Percentiles rank a stretch among this genome's conserved stretches.
phyloP scores from a whole-genome alignment of 2,113 vertebrate genomes.

The Manacus vitellinus region DNA sequence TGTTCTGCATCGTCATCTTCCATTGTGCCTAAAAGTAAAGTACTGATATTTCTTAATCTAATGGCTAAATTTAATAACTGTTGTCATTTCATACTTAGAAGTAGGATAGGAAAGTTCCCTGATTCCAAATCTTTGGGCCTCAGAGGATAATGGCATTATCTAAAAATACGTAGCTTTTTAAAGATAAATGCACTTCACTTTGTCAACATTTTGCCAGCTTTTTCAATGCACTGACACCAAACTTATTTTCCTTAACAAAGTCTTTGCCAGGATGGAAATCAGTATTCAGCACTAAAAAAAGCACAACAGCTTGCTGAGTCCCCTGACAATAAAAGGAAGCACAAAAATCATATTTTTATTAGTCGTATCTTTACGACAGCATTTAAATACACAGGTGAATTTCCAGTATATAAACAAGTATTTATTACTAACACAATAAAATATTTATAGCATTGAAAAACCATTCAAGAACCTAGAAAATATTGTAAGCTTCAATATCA shows the following conservation, averaged over 20 bases:
- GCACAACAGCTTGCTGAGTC: conserved; percentile 15
- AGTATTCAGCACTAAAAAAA: conserved; percentile 38
- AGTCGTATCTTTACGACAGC: conserved; percentile 25
- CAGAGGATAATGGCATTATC: neutral
- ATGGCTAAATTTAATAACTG: neutral
- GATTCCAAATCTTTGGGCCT: neutral
- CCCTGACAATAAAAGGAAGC: conserved; percentile 41
- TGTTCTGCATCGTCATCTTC: neutral
- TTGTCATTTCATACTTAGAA: neutral
- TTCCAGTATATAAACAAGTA: conserved; percentile 43
- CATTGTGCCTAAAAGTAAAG: neutral
- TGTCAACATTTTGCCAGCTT: conserved; percentile 4
- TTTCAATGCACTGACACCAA: neutral
- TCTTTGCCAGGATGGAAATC: conserved; percentile 31
- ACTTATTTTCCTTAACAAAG: neutral
- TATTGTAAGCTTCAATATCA: conserved; percentile 17
- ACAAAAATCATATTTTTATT: conserved; percentile 45
- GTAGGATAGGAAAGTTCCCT: neutral
- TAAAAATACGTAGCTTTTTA: neutral
- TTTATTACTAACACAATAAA: conserved; percentile 63
- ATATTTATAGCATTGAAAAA: conserved; percentile 40
- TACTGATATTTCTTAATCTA: neutral
- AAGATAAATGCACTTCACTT: neutral
- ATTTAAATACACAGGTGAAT: conserved; percentile 48
- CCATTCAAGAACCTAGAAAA: conserved; percentile 26